phyloP scores from a whole-genome alignment of 2,113 vertebrate species.

The Struthio camelus region DNA sequence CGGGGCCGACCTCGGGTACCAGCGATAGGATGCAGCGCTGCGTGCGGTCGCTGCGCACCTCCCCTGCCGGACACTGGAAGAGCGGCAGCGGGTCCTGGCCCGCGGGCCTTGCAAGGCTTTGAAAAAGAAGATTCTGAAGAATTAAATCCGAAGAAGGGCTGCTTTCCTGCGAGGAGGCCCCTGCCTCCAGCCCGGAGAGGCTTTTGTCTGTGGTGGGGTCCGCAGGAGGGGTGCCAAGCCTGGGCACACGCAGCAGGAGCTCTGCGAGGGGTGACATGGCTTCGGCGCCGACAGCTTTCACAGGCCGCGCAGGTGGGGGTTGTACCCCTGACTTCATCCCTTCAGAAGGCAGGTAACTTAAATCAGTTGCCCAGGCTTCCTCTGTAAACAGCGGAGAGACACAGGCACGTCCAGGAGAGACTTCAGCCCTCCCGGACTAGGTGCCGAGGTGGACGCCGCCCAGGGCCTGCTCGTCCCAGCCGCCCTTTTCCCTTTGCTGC shows the following conservation, averaged over 20 bases:
- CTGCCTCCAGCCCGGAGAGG: fast-evolving
- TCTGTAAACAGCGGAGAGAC: not conserved
- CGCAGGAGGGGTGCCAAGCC: not conserved
- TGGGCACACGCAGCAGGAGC: not conserved
- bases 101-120: not conserved
- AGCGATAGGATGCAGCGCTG: not conserved
- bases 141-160: not conserved
- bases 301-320: not conserved
- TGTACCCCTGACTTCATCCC: not conserved
- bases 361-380: not conserved
- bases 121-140: not conserved
- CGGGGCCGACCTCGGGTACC: not conserved
- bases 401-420: not conserved
- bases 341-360: not conserved
- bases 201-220: not conserved
- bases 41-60: not conserved
- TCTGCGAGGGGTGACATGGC: not conserved
- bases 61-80: not conserved
- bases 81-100: not conserved
- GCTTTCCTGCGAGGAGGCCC: not conserved
- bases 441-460: not conserved
- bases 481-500: not conserved
- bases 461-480: fast-evolving
- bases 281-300: not conserved
- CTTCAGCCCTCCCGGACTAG: not conserved